Base-by-base conservation (phyloP, 2,113 vertebrate genomes). In the Cardinalis cardinalis region DNA sequence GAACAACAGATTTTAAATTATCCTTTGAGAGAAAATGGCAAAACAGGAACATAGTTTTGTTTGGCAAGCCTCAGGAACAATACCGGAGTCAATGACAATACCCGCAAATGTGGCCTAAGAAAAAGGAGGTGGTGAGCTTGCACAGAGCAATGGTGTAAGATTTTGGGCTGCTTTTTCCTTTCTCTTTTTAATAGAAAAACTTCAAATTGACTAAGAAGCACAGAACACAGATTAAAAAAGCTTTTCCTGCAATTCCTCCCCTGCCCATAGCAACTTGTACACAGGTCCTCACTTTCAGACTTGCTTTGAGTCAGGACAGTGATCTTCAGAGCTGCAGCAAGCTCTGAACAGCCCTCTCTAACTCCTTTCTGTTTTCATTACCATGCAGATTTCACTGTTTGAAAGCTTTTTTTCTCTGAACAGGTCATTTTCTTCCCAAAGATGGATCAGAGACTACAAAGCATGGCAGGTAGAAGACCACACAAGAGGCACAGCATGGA, bases 201-300 rank as follows among this genome's bases (percentile, higher is more conserved):
- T 34, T 66, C 20, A 41, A 18, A 44, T 28, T 79, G 28, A 48
- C 12, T 8, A 69, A 23, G 36, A 46, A 76, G 13, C 19, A 72
- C 8, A 36, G 25, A 90, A 72, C 1, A 60, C 4, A 73, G 41
- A n/a, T 44, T 24, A 14, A 12, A 44, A 76, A 48, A 73, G 7
- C 5, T 77, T 86, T 55, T 80, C 70, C 10, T 55, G 40, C 32
- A 80, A 70, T 34, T 41, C 5, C 8, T 12, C 2, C 14, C 9
- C 25, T 49, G 19, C 13, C 23, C 32, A 18, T 13, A 77, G 15
- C 31, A 48, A 38, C 43, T 38, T 32, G 18, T 12, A 49, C 19
- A 34, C 4, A 76, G 44, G 21, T 12, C 25, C 51, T 55, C 0
- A 0, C 10, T 78, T 74, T 84, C 5, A 6, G 48, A 38, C 9